Base-by-base conservation (phyloP, 2,888 invertebrate genomes). In the Gastracanthus pulcherrimus region DNA sequence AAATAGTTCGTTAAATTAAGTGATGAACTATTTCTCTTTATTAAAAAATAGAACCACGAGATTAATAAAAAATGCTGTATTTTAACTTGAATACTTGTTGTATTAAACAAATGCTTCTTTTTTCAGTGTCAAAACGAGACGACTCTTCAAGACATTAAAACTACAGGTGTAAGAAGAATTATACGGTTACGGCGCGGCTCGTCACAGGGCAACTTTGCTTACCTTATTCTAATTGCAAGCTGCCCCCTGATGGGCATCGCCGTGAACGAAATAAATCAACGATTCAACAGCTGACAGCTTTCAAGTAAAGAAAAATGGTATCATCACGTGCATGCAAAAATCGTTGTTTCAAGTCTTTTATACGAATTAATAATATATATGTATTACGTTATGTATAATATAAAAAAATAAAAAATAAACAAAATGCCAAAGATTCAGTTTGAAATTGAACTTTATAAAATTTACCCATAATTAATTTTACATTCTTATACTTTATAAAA, bases 151-250 rank as follows among this genome's bases (percentile, higher is more conserved):
- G 34, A 36, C 29, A n/a, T 11, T 64, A 36, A 19, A 76, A 58
- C n/a, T 31, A 31, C 9, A 26, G 58, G 3, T 11, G 29, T 5
- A 51, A 58, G 34, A 72, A 69, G 38, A 80, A 19, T 36, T 60
- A 38, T 55, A 79, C 81, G 81, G 31, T 81, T 70, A 83, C 81
- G 81, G 80, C 76, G 77, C 79, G 83, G 82, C 80, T 83, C 82
- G 77, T 83, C 82, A 83, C 31, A 66, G 83, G 83, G 83, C 82
- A 83, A 60, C 83, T 80, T 76, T 69, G 83, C 83, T 83, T 75
- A 77, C 16, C 34, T 74, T 51, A 72, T 75, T 74, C 34, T 23
- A 71, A 77, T 64, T 80, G 83, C 82, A 11, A 83, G 83, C 83
- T 83, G 83, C 83, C 80, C 81, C 80, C 77, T 82, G 77, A 83